Evolutionary conservation across 2,113 vertebrate species (phyloP).

Genomic region (Damaliscus lunatus): DNA sequence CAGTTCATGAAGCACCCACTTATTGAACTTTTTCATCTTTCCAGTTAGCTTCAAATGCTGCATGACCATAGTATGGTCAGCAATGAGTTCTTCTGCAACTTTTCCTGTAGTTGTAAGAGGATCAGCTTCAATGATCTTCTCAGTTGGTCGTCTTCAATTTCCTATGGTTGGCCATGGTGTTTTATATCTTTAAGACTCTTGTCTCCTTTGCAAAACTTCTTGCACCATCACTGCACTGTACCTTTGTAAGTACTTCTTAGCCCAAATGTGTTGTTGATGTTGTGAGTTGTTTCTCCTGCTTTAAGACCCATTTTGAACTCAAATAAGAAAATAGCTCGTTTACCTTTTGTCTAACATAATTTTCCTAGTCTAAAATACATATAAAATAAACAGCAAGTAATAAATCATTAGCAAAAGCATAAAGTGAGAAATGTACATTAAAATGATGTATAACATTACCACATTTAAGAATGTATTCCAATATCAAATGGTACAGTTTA

Average conservation of each 20-base stretch:
- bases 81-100: neutral
- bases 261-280: neutral
- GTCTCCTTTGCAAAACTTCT: neutral
- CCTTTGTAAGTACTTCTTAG: neutral
- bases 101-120: neutral
- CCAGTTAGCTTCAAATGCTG: neutral
- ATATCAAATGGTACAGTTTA: neutral
- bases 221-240: neutral
- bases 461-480: neutral
- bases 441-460: neutral
- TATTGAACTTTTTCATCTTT: neutral
- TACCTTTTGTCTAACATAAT: neutral
- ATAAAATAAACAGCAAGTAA: neutral
- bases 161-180: neutral
- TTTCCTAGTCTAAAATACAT: neutral
- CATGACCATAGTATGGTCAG: neutral
- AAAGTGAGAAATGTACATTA: neutral
- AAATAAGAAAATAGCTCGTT: neutral
- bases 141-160: accelerated
- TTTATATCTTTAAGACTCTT: neutral
- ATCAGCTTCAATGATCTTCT: neutral
- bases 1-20: neutral
- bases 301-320: neutral
- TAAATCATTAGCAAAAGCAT: neutral
- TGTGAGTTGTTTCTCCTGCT: neutral